A percentile compares a stretch with the other conserved stretches of the same genome.
Conservation (phyloP, 2,113 vertebrate genomes). For the Chloropsis hardwickii region DNA sequence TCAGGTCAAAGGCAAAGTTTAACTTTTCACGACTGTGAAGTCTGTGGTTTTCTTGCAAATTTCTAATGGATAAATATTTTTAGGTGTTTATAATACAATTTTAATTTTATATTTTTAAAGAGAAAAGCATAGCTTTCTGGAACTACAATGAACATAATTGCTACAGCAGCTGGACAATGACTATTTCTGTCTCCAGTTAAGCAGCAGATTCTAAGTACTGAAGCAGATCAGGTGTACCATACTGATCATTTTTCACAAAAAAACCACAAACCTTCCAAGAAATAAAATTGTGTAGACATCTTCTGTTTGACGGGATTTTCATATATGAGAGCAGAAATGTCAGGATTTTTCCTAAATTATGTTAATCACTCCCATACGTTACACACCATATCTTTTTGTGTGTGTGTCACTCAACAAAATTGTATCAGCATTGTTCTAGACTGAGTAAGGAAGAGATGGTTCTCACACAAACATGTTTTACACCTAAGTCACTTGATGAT, state of each 20-base stretch:
- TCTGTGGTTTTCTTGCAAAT: background rate
- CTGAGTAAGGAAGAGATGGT: background rate
- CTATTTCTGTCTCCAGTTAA: background rate
- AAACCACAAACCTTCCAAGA: background rate
- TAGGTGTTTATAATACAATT: background rate
- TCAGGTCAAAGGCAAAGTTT: background rate
- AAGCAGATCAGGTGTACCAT: background rate
- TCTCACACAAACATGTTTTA: background rate
- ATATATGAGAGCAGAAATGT: background rate
- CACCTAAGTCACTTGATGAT: background rate
- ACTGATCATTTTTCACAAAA: background rate
- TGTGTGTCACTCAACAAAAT: background rate
- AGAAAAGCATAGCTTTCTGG: background rate
- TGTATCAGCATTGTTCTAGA: background rate
- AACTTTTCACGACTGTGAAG: background rate
- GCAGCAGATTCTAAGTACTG: background rate
- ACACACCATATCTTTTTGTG: background rate
- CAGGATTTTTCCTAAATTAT: background rate
- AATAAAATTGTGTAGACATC: background rate
- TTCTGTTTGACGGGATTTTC: background rate
- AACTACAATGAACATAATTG: background rate
- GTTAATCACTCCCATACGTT: background rate
- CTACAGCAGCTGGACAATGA: background rate
- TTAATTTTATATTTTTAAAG: background rate
- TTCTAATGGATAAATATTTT: fast-evolving